Evolutionary conservation across 2,113 vertebrate genomes (phyloP), one percentile per base, ranked within the genome.

Genomic region (Neotragus pygmaeus): DNA sequence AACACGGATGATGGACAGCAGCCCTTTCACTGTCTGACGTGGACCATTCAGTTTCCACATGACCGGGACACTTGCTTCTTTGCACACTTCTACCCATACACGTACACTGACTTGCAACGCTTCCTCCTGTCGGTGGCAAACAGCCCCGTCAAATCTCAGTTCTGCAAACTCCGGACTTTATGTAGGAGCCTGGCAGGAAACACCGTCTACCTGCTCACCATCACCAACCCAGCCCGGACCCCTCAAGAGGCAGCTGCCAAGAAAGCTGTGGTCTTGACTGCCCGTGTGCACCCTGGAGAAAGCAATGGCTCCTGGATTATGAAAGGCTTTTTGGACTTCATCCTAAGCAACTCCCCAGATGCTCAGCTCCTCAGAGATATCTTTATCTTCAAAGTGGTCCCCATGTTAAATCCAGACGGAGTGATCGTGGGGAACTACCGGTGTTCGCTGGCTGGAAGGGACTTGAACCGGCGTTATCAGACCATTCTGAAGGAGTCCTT

Each of bases 331-430:
- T 98, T 99, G 2, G 99, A 99, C 66, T 99, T 99, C 97, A 98
- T 99, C 94, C 98, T 99, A 0, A 98, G 99, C 5, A 30, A 98
- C 95, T 98, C 99, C 0, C 97, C 98, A 0, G 99, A 99, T 0
- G 99, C 99, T 0, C 98, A 39, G 84, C 98, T 99, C 30, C 99
- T 99, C 78, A 99, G 99, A 43, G 99, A 98, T 95, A 99, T 99
- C 1, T 99, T 99, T 60, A 36, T 99, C 95, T 99, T 99, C 97
- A 99, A 99, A 98, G 99, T 99, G 97, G 98, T 99, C 47, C 99
- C 99, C 0, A 99, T 99, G 99, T 98, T 99, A 95, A 99, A 99
- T 91, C 99, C 99, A 0, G 99, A 99, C 0, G 99, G 99, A 0
- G 99, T 99, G 55, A 99, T 99, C 30, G 99, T 99, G 88, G 99